Percentiles rank a stretch among this genome's conserved stretches.
Evolutionary conservation across 2,113 vertebrate species (phyloP).

Genomic region (Capreolus pygargus): DNA sequence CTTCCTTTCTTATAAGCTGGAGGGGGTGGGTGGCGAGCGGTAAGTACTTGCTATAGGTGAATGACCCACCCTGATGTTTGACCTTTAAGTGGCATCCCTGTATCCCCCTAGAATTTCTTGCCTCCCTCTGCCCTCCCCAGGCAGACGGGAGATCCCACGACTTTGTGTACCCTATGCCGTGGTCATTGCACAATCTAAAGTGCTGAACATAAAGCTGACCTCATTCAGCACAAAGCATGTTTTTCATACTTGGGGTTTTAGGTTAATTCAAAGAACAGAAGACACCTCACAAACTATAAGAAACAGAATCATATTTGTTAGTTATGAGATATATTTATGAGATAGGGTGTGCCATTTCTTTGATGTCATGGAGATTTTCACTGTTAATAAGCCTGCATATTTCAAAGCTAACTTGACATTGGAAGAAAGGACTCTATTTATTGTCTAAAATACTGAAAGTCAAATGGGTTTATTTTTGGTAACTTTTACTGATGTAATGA

Average conservation of each 20-base stretch:
- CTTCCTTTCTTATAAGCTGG: neutral
- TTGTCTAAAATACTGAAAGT: constrained; percentile 46
- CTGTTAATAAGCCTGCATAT: neutral
- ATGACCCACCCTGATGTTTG: neutral
- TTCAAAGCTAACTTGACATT: constrained; percentile 42
- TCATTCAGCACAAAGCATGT: neutral
- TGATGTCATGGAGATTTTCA: neutral
- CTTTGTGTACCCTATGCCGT: neutral
- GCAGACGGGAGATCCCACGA: neutral
- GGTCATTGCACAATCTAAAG: neutral
- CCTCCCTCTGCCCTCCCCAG: neutral
- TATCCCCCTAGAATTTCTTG: neutral
- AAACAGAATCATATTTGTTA: neutral
- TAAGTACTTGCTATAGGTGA: neutral
- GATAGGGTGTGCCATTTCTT: neutral
- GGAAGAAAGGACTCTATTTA: constrained; percentile 58
- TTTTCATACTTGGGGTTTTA: neutral
- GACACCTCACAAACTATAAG: neutral
- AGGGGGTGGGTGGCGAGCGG: neutral
- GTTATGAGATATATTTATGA: constrained; percentile 29
- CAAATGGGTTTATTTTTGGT: constrained; percentile 62
- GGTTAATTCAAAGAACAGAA: neutral
- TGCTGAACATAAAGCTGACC: neutral
- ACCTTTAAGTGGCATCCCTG: neutral
- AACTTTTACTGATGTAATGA: constrained; percentile 59